These are phyloP conservation scores for Gryon sp. DNA, from an alignment of 1,140 invertebrate species.

Conservation along the genomic window DNA sequence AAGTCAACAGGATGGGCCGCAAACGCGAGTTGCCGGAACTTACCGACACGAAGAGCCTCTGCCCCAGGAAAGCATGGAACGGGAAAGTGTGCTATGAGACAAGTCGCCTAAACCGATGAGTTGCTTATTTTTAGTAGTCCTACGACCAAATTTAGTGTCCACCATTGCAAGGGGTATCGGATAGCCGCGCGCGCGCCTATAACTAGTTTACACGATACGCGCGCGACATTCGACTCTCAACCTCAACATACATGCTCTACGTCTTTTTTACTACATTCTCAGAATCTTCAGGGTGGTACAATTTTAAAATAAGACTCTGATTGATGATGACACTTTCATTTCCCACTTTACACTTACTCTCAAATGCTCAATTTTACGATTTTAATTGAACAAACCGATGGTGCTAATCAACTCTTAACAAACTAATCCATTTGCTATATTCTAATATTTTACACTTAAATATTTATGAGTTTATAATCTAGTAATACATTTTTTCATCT, in stretches of 20 bases:
- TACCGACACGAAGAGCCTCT: constrained; percentile 67
- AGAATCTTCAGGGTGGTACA: too few species aligned
- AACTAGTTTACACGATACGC: constrained; percentile 55
- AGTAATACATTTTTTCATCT: too few species aligned
- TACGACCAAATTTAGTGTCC: constrained; percentile 78
- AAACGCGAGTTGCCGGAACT: constrained; percentile 50
- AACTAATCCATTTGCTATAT: too few species aligned
- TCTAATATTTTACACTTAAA: too few species aligned
- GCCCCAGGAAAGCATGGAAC: constrained; percentile 61
- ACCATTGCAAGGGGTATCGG: constrained; percentile 73
- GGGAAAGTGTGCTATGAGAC: constrained; percentile 62
- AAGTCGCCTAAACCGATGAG: constrained; percentile 62
- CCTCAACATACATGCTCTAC: neutral
- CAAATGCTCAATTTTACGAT: too few species aligned
- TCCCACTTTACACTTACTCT: too few species aligned
- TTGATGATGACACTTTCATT: too few species aligned
- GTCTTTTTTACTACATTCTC: neutral
- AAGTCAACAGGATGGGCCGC: constrained; percentile 33
- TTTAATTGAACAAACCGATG: too few species aligned
- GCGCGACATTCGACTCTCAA: constrained; percentile 8
- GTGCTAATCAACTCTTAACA: too few species aligned
- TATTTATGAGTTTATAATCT: too few species aligned
- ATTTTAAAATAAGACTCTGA: too few species aligned
- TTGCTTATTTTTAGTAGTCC: constrained; percentile 74
- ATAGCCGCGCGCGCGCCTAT: constrained; percentile 68